Conservation (phyloP, 2,113 vertebrate genomes). For the Boulengerochromis microlepis region DNA sequence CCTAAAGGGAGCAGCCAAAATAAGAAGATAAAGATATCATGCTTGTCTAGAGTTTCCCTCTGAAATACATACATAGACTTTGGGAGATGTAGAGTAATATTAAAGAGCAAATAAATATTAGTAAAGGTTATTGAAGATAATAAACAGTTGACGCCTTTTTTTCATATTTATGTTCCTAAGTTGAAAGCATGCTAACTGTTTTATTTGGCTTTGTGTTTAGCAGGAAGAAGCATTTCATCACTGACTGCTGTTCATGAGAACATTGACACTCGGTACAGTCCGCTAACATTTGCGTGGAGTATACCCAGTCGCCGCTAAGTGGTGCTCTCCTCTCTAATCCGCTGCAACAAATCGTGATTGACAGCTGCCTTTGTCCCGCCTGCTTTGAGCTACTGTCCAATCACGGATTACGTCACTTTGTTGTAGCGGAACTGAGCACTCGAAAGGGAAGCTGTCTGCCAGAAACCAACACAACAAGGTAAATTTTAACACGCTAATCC, state of each 20-base stretch:
- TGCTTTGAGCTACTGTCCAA: slow-evolving; percentile 34
- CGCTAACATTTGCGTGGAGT: not conserved
- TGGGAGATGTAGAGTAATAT: not conserved
- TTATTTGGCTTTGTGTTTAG: not conserved
- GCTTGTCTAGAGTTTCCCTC: not conserved
- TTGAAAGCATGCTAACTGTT: not conserved
- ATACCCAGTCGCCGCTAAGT: not conserved
- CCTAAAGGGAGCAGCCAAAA: not conserved
- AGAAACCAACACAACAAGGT: slow-evolving; percentile 60
- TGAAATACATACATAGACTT: not conserved
- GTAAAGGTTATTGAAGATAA: not conserved
- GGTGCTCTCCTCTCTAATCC: not conserved
- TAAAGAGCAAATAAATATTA: not conserved
- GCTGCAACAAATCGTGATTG: not conserved
- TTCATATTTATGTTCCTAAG: not conserved
- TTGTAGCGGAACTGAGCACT: slow-evolving; percentile 54
- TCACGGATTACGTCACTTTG: slow-evolving; percentile 51
- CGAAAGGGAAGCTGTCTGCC: slow-evolving; percentile 14
- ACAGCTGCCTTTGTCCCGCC: not conserved
- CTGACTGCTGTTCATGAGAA: not conserved
- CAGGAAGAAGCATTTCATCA: not conserved
- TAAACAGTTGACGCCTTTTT: not conserved
- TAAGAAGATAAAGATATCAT: not conserved
- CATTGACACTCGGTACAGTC: not conserved
- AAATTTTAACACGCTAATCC: not conserved